A percentile compares a stretch with the other conserved stretches of the same genome.
phyloP scores from a whole-genome alignment of 92 coral and sea anemone species.

The Palythoa grandiflora region DNA sequence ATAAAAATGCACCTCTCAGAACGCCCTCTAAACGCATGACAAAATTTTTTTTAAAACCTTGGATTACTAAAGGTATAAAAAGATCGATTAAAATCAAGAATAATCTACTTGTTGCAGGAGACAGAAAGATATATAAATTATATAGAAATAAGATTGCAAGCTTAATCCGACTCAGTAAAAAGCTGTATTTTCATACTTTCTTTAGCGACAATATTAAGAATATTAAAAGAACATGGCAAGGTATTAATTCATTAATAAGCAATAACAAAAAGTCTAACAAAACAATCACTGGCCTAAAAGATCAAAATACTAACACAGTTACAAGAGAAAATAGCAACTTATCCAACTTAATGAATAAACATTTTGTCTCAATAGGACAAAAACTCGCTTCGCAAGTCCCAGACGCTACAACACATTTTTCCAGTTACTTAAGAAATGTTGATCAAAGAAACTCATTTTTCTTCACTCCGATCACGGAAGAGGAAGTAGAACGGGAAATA shows the following conservation, averaged over 20 bases:
- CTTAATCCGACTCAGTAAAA: slow-evolving; percentile 19
- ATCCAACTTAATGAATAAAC: slow-evolving; percentile 36
- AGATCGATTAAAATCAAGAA: slow-evolving; percentile 3
- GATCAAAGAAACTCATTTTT: slow-evolving; percentile 6
- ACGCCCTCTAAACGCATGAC: background rate
- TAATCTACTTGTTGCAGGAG: slow-evolving; percentile 21
- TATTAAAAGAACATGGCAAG: slow-evolving; percentile 28
- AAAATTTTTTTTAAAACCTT: background rate
- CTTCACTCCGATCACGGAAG: background rate
- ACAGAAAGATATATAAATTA: slow-evolving; percentile 1
- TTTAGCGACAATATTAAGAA: slow-evolving; percentile 8
- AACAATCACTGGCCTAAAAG: slow-evolving; percentile 20
- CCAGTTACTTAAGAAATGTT: background rate
- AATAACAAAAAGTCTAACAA: slow-evolving; percentile 16
- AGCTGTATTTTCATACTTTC: slow-evolving; percentile 14
- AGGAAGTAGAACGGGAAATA: slow-evolving; percentile 28
- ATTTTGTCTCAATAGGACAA: slow-evolving; percentile 44
- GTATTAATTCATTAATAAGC: slow-evolving; percentile 20
- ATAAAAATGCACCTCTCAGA: slow-evolving; percentile 10
- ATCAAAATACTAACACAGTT: slow-evolving; percentile 12
- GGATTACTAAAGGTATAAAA: background rate
- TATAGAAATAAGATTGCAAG: slow-evolving; percentile 19
- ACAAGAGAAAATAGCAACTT: slow-evolving; percentile 22
- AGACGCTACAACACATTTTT: slow-evolving; percentile 15
- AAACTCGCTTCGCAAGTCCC: slow-evolving; percentile 21